A percentile compares a stretch with the other conserved stretches of the same genome.
Conservation (phyloP, 2,113 vertebrate genomes). For the Jacana jacana region DNA sequence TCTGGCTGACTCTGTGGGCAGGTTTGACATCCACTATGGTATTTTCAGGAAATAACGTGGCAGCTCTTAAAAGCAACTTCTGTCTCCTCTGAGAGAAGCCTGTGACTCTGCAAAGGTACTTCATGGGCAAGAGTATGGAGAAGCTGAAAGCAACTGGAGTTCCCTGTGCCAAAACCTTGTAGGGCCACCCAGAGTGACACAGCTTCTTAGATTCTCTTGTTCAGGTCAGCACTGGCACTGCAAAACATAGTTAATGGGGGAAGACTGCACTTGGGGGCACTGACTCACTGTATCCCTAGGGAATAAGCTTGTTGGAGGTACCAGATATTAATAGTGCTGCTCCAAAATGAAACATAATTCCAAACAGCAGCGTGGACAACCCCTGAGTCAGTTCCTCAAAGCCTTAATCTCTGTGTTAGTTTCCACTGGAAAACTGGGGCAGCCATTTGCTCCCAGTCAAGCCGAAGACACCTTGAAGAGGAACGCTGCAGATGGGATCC, state of each 20-base stretch:
- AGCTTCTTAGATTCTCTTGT: background rate
- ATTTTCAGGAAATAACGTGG: background rate
- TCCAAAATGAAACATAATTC: background rate
- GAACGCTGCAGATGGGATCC: background rate
- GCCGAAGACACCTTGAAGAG: too few species aligned
- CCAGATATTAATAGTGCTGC: background rate
- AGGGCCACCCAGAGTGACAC: too few species aligned
- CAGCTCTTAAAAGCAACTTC: background rate
- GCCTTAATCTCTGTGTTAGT: accelerated
- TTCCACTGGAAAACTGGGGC: background rate
- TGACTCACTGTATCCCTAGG: accelerated
- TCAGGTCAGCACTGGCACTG: background rate
- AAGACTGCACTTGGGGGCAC: background rate
- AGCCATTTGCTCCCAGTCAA: too few species aligned
- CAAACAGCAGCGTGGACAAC: background rate
- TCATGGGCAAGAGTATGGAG: accelerated
- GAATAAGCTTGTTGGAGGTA: background rate
- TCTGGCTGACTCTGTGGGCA: background rate
- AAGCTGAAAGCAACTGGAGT: background rate
- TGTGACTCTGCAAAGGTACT: background rate
- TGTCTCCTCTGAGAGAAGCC: background rate
- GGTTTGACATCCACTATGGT: background rate
- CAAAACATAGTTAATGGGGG: accelerated
- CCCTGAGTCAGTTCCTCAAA: background rate
- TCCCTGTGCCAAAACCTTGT: background rate